Evolutionary conservation across 2,113 vertebrate genomes (phyloP), one percentile per base, ranked within the genome.

Genomic region (Dicaeum eximium): DNA sequence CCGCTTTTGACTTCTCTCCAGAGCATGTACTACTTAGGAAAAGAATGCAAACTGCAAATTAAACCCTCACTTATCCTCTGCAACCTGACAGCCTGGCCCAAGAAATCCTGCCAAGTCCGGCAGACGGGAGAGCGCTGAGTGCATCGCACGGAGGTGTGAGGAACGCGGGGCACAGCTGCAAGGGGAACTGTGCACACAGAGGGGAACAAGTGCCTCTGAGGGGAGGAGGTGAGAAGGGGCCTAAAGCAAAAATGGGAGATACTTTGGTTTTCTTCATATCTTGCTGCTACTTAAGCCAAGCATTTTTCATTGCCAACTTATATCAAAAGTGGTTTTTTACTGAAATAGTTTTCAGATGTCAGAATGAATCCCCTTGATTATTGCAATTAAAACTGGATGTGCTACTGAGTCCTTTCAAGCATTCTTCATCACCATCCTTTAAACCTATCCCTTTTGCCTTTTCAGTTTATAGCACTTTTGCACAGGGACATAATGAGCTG

Each of bases 91-190:
- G 93, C n/a, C 66, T 48, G 66, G 85, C 73, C 87, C 56, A 62
- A 73, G 51, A 72, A 93, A 94, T 61, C 54, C 50, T 75, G 91
- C 95, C 53, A 86, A 60, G 90, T 82, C 92, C 74, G 84, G 71
- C 50, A 42, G 89, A 11, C 3, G 6, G 90, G 82, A 94, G 88
- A 66, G 53, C 2, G 9, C 16, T 37, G 86, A 81, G 94, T 40
- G 92, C 89, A 95, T 97, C 37, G 15, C 97, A 97, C 23, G 6
- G 74, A 78, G 74, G 96, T 96, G 98, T 65, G 93, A 97, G 97
- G 94, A 91, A 88, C 82, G 84, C 0, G 1, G 91, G 82, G 69
- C 94, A 38, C 92, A 90, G 92, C 93, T 97, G 94, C 75, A 45
- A 33, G 75, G 80, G 44, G 58, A 83, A 77, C 88, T 78, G 94